Evolutionary conservation across 1,140 invertebrate genomes (phyloP), one percentile per base, ranked within the genome.

Genomic region (Scaptomyza pallida): DNA sequence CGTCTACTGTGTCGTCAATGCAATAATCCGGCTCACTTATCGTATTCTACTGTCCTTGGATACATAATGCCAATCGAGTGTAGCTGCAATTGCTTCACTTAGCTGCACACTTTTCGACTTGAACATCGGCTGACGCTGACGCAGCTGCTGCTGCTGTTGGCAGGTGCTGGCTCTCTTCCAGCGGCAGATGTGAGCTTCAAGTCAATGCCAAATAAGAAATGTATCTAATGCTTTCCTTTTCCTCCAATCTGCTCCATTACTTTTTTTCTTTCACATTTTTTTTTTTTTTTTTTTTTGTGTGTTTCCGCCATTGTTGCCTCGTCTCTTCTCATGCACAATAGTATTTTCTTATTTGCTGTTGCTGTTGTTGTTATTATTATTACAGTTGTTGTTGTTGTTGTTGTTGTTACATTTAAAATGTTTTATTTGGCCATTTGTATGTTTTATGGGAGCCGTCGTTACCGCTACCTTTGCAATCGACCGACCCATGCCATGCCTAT

Each of bases 391-490:
- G 2, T 55, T 44, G 9, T 35, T 70, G 51, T 67, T 88, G 78
- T 80, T 86, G 81, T 82, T 86, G 82, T 68, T 88, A 89, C 82
- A 88, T 88, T 88, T 88, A 82, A 88, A 88, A 88, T 88, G 82
- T 88, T 88, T 88, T 88, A 88, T 88, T 88, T 88, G 82, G 82
- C 82, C 82, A 88, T 88, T 88, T 88, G 83, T 88, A 89, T 88
- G 82, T 88, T 88, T 88, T 88, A 88, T 88, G 82, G 82, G 68
- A 82, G 67, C 75, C 75, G 65, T 83, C 81, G 78, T 88, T 88
- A 75, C 78, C 75, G 57, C 61, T 63, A 59, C 71, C 59, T 23
- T 55, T 16, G n/a, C 4, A 45, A 45, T 35, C 41, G 51, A 23
- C 19, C 51, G n/a, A n/a, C n/a, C n/a, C n/a, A n/a, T n/a, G n/a